Base-by-base conservation (phyloP, 2,113 vertebrate species). In the Thamnophis sirtalis region DNA sequence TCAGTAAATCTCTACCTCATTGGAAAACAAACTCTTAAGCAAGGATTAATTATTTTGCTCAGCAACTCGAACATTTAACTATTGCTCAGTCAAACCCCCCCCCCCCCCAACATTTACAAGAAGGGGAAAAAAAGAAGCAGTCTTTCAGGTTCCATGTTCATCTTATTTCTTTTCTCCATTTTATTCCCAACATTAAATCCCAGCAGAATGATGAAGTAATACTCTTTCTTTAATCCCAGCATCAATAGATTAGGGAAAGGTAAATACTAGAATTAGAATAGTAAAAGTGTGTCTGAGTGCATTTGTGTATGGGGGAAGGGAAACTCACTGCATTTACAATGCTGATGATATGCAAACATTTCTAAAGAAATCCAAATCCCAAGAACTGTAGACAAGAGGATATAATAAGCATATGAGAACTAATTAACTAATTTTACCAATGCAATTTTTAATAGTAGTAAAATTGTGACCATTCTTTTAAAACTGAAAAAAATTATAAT, bases 381-480 rank as follows among this genome's bases (percentile, higher is more conserved):
- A 53, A 24, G 26, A 2, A 56, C 11, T 11, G 11, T 28, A 26
- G 38, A 8, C 9, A 38, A 22, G 0, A 55, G 0, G 93, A 5
- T 90, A 24, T 38, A 43, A 90, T 56, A 88, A 87, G 11, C 95
- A 80, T 90, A 93, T 22, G 3, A 73, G 89, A 80, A 89, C 33
- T 87, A 6, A 1, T 93, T 92, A 93, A 43, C 5, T 92, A 60
- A 63, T 92, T 11, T 60, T 2, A 91, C 5, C 56, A 93, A 28
- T 68, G 15, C n/a, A 92, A 84, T 85, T 93, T 96, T 88, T 88
- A 94, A 93, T 95, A 93, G 93, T 92, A 87, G 54, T 55, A 63
- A 85, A 95, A 88, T 90, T 92, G 89, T 80, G 0, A 54, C n/a
- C 49, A 85, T 95, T 7, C 38, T 92, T 43, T 38, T 55, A 93